Conservation (phyloP, 1,140 invertebrate genomes). For the Mya arenaria region DNA sequence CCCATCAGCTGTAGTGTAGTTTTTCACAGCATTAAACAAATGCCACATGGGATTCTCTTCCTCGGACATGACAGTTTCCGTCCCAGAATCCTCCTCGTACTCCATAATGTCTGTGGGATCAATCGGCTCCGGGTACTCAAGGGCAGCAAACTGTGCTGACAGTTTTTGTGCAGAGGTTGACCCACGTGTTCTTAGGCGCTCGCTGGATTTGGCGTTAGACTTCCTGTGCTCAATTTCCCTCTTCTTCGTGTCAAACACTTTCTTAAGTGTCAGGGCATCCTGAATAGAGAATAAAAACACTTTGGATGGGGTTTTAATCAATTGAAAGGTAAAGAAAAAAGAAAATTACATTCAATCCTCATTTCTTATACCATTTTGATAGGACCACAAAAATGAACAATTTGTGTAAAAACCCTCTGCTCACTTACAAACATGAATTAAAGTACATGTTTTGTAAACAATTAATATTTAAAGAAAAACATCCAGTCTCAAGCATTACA, state of each 20-base stretch:
- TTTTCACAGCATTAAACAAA: conserved; percentile 89
- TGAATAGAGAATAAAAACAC: conserved; percentile 56
- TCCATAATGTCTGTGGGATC: conserved; percentile 60
- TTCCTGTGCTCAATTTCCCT: conserved; percentile 85
- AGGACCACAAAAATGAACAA: no score
- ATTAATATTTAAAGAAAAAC: no score
- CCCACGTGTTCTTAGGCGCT: conserved; percentile 82
- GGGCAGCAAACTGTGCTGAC: conserved; percentile 84
- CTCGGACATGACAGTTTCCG: conserved; percentile 69
- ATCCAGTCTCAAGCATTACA: no score
- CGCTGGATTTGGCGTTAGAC: conserved; percentile 80
- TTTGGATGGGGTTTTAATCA: no score
- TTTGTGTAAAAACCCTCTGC: no score
- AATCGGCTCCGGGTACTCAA: conserved; percentile 81
- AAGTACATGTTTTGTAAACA: no score
- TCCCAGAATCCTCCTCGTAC: conserved; percentile 72
- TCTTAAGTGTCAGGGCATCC: conserved; percentile 94
- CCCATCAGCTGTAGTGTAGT: conserved; percentile 86
- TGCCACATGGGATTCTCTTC: conserved; percentile 84
- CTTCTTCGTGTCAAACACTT: conserved; percentile 86
- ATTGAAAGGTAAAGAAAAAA: neutral
- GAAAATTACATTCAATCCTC: neutral
- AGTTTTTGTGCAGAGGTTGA: conserved; percentile 77
- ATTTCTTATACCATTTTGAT: no score
- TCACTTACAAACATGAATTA: no score